Evolutionary conservation across 2,888 invertebrate genomes (phyloP), one percentile per base, ranked within the genome.

Genomic region (Stenchaetothrips biformis): DNA sequence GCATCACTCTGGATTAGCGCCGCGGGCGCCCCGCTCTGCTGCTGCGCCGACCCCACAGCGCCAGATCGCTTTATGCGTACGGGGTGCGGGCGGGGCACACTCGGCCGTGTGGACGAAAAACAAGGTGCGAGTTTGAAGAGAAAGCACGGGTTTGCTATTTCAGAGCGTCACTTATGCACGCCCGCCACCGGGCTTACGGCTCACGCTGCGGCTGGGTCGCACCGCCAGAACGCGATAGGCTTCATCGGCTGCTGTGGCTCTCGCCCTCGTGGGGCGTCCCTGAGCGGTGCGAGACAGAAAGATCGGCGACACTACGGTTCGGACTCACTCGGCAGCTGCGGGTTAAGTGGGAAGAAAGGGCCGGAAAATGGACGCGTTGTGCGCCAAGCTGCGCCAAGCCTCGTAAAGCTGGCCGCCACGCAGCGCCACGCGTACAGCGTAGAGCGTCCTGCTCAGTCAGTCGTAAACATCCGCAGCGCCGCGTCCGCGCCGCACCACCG

Each of bases 381-480:
- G 37, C 59, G 59, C 13, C 59, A 16, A 16, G 53, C 53, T 9
- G 53, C 53, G 2, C 3, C 53, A 1, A 13, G 3, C 18, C 59
- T 59, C 59, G 59, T 59, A 59, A 59, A 59, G 59, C 59, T 59
- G n/a, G 67, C 67, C 37, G 37, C 37, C 37, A 37, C 37, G 37
- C 37, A 37, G 2, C 37, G 37, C 37, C 37, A 37, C 37, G 37
- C 37, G 37, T 37, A 4, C 37, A 37, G 37, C 37, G 37, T 37
- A 37, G 37, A 37, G 4, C 37, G 37, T 37, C 37, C 37, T 37
- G 67, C 67, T 9, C 21, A 74, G 4, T 74, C 67, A 74, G 21
- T 74, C 67, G 67, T 74, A 74, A 74, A 74, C 67, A 74, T 74
- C 67, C 67, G 67, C 8, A 25, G 11, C 25, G 25, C 67, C n/a